Evolutionary conservation across 2,113 vertebrate species (phyloP).

Genomic region (Donacobius atricapilla): DNA sequence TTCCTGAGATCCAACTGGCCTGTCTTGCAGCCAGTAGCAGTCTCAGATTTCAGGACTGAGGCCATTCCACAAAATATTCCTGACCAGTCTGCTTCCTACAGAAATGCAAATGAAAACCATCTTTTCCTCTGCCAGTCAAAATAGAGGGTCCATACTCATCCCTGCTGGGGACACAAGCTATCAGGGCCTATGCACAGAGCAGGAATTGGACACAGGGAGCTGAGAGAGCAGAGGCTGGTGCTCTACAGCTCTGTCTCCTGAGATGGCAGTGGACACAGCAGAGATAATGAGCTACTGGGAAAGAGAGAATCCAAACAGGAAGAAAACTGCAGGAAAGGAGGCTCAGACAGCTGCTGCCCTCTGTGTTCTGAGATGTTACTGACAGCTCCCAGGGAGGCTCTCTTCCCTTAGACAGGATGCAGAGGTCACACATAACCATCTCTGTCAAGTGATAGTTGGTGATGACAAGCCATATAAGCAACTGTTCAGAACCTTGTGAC

Average conservation of each 20-base stretch:
- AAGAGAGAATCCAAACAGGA: neutral
- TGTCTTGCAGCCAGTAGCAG: neutral
- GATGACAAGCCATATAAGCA: neutral
- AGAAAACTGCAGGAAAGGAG: neutral
- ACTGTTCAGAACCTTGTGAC: neutral
- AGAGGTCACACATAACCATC: neutral
- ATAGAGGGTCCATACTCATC: neutral
- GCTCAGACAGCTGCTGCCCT: neutral
- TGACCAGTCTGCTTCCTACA: neutral
- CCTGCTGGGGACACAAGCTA: neutral
- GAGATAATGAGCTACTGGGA: neutral
- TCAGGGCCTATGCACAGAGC: neutral
- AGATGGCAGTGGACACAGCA: neutral
- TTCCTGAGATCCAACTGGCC: neutral
- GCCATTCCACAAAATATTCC: neutral
- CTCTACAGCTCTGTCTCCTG: neutral
- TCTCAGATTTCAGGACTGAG: neutral
- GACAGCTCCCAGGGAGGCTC: neutral
- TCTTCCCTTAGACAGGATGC: neutral
- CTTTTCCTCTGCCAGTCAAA: neutral
- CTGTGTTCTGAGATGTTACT: neutral
- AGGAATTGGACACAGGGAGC: neutral
- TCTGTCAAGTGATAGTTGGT: neutral
- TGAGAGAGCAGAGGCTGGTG: neutral
- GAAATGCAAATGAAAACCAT: neutral